These are phyloP conservation scores for Spinus pinus DNA, from an alignment of 2,797 vertebrate species.

Conservation along the genomic window DNA sequence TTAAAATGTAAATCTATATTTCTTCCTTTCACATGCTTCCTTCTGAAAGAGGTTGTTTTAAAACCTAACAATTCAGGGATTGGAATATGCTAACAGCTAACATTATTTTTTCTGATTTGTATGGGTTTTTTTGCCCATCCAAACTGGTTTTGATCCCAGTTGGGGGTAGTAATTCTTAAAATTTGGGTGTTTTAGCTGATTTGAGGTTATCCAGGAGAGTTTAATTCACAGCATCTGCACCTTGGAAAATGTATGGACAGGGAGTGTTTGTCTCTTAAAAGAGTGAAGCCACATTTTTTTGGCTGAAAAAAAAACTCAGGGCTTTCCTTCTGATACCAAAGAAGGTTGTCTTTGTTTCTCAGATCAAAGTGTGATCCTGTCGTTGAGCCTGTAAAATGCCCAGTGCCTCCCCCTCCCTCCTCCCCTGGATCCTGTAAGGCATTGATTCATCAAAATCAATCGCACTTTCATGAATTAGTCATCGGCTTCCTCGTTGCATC, in stretches of 20 bases:
- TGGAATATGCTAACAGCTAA: neutral
- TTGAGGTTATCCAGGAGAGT: neutral
- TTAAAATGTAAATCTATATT: neutral
- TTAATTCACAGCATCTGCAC: neutral
- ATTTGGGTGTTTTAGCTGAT: neutral
- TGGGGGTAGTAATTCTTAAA: neutral
- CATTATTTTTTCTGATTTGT: neutral
- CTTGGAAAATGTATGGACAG: neutral
- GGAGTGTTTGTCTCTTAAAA: neutral
- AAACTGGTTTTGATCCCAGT: neutral
- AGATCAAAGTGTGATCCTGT: conserved; percentile 61
- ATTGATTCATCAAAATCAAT: conserved; percentile 69
- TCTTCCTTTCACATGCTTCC: neutral
- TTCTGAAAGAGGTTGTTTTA: neutral
- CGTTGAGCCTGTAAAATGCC: conserved; percentile 27
- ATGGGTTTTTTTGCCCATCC: neutral
- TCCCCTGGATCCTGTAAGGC: conserved; percentile 15
- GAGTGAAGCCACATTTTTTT: neutral
- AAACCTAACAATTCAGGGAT: neutral
- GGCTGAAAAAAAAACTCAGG: neutral
- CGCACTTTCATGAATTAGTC: conserved; percentile 66
- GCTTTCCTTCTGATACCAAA: conserved; percentile 19
- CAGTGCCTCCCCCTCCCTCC: conserved; percentile 18
- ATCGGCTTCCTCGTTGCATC: conserved; percentile 40
- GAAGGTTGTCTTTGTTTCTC: conserved; percentile 56